Evolutionary conservation across 2,113 vertebrate genomes (phyloP).

Genomic region (Semnornis frantzii): DNA sequence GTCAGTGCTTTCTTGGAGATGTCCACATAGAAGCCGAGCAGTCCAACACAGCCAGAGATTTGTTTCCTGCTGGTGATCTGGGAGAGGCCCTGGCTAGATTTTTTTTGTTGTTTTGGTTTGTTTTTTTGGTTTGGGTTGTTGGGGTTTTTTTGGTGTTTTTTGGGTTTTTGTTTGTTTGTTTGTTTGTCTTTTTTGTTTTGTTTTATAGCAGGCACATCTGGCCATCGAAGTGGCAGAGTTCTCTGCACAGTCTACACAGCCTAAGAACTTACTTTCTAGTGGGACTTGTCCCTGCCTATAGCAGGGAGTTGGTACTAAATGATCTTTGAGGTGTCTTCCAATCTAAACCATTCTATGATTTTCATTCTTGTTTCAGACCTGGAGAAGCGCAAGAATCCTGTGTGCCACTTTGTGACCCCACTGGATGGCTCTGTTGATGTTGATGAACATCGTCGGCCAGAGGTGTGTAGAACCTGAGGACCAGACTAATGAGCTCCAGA

Average conservation of each 20-base stretch:
- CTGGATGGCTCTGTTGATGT: conserved; percentile 89
- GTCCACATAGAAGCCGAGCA: neutral
- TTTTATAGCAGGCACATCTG: too few species aligned
- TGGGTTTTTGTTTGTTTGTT: too few species aligned
- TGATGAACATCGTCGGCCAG: conserved; percentile 87
- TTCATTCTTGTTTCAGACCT: conserved; percentile 79
- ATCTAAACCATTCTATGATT: neutral
- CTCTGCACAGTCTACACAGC: neutral
- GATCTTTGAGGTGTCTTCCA: too few species aligned
- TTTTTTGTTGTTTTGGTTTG: neutral
- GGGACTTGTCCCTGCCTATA: too few species aligned
- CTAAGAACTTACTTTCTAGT: neutral
- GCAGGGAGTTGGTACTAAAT: too few species aligned
- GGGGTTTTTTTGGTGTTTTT: too few species aligned
- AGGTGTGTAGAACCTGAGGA: conserved; percentile 73
- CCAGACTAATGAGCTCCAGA: neutral
- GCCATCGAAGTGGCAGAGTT: neutral
- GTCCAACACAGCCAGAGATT: neutral
- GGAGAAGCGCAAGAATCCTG: conserved; percentile 92
- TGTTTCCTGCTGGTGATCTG: neutral
- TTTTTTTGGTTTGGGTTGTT: too few species aligned
- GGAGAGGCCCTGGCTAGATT: neutral
- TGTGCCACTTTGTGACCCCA: conserved; percentile 95
- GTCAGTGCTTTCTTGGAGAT: neutral
- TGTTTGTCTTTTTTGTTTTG: too few species aligned